Conservation (phyloP, 2,888 invertebrate genomes). For the Neoscelio sp. region DNA sequence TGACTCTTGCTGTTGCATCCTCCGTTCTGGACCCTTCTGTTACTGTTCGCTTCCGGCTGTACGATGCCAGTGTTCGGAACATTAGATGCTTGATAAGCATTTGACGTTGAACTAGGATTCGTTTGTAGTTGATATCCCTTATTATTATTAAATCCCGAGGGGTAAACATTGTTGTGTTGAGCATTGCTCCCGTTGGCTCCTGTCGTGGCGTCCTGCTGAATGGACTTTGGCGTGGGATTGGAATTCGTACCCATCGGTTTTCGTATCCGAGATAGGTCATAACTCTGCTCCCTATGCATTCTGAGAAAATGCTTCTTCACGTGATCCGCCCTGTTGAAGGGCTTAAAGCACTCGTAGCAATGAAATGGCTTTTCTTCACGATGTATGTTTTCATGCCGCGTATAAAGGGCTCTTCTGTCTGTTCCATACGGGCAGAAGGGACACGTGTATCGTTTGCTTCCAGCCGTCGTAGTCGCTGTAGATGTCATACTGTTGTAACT, state of each 20-base stretch:
- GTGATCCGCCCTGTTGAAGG: constrained; percentile 97
- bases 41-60: constrained; percentile 74
- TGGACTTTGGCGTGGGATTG: constrained; percentile 68
- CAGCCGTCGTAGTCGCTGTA: constrained; percentile 72
- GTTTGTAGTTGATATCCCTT: constrained; percentile 77
- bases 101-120: constrained; percentile 69
- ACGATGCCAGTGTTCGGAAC: constrained; percentile 75
- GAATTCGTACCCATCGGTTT: constrained; percentile 82
- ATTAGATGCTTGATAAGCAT: constrained; percentile 76
- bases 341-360: constrained; percentile 96
- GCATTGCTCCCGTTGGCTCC: constrained; percentile 66
- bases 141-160: constrained; percentile 75
- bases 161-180: constrained; percentile 71
- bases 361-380: constrained; percentile 97
- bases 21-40: constrained; percentile 77
- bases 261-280: constrained; percentile 92
- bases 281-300: constrained; percentile 95
- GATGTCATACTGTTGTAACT: constrained; percentile 69
- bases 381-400: constrained; percentile 96
- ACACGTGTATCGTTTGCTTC: constrained; percentile 91
- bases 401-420: constrained; percentile 94
- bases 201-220: constrained; percentile 70
- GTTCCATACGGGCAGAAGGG: constrained; percentile 95
- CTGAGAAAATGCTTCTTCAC: constrained; percentile 96
- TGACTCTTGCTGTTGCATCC: constrained; percentile 81